Percentiles rank a stretch among this genome's conserved stretches.
phyloP scores from a whole-genome alignment of 2,113 vertebrate species.

The Delphinapterus leucas region DNA sequence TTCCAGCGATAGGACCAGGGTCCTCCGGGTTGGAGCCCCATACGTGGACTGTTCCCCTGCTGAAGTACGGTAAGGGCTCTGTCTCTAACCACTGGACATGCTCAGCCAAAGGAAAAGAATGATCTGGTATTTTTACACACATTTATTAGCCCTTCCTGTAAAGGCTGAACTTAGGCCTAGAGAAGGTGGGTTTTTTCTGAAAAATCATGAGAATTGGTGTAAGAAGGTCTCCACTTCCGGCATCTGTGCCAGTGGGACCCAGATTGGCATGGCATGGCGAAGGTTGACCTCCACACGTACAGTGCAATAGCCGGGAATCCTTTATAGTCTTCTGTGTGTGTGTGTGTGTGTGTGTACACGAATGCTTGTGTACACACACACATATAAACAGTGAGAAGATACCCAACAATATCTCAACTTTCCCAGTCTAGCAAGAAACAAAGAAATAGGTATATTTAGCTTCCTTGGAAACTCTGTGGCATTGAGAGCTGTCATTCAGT shows the following conservation, averaged over 20 bases:
- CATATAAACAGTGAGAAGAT: background rate
- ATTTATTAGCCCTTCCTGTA: background rate
- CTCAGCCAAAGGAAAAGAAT: background rate
- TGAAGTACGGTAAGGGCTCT: background rate
- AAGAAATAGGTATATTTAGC: background rate
- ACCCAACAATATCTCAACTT: background rate
- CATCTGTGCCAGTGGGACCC: background rate
- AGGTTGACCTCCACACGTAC: background rate
- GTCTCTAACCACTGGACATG: accelerated
- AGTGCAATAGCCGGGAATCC: background rate
- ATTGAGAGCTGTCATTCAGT: background rate
- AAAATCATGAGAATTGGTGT: background rate
- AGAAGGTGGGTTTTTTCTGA: background rate
- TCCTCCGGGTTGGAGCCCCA: accelerated
- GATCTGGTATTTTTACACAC: too few species aligned
- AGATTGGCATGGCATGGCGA: background rate
- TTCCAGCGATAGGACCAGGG: background rate
- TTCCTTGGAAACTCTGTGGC: background rate
- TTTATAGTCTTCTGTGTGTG: too few species aligned
- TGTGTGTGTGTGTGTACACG: background rate
- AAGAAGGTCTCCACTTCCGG: background rate
- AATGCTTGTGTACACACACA: accelerated
- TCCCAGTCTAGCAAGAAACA: background rate
- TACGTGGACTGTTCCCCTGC: accelerated
- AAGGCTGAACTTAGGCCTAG: background rate